Base-by-base conservation (phyloP, 1,140 invertebrate genomes). In the Zaprionus davidi region DNA sequence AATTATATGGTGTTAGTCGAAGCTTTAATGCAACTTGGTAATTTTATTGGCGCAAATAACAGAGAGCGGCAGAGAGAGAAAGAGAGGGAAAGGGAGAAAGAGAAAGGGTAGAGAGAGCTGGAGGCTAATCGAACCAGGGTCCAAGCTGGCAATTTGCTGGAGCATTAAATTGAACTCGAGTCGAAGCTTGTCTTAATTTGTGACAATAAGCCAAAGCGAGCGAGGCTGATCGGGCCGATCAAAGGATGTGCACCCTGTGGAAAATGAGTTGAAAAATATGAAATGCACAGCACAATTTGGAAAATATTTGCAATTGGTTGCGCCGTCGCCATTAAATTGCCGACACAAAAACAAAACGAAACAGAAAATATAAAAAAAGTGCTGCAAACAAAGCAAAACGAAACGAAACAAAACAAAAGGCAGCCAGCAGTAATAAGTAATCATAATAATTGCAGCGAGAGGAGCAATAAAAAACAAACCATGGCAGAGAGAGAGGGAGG, bases 221-320 rank as follows among this genome's bases (percentile, higher is more conserved):
- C 84, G 13, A n/a, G 73, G 81, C 62, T 46, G 41, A 46, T 46
- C 41, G 41, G 58, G 55, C 69, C 55, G 75, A 76, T 71, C 76
- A 83, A 88, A 76, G 81, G 81, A 88, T 75, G 75, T 81, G 70
- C 76, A 78, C 60, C 79, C 65, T 63, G 57, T 68, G 67, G 72
- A 64, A 83, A 88, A 83, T 72, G 60, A 59, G 2, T 71, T 82
- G 53, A 56, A 44, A 67, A 79, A 87, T 64, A 75, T 75, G 68
- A 90, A 90, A 90, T 87, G 87, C 67, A 72, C 78, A 84, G 88
- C 71, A 87, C 85, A 87, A 87, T 87, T 87, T 87, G 78, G 78
- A 81, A 87, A 87, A 87, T 84, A 90, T 87, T 84, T 90, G 79
- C 82, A 86, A 86, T 86, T 86, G 83, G 79, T 58, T 86, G 83